These are phyloP conservation scores for Buathra laborator DNA, from an alignment of 2,888 invertebrate species.

Conservation along the genomic window DNA sequence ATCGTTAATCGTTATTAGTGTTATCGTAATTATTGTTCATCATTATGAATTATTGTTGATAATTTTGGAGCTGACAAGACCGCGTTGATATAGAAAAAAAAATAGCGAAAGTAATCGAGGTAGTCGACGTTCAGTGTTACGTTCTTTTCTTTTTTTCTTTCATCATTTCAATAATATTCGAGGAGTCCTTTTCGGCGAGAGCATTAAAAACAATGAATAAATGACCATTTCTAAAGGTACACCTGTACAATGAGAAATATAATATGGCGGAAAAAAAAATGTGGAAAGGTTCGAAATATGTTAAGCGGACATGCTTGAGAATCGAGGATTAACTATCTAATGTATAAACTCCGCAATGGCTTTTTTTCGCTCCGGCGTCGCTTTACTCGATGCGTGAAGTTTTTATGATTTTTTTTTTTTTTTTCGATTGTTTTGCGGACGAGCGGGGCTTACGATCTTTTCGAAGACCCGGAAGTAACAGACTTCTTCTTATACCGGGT, in stretches of 20 bases:
- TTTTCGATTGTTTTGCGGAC: too few relatives aligned
- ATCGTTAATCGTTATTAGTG: too few relatives aligned
- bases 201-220: slow-evolving; percentile 32
- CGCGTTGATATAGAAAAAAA: slow-evolving; percentile 14
- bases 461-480: background rate
- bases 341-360: too few relatives aligned
- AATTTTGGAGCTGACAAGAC: slow-evolving; percentile 6
- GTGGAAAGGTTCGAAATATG: background rate
- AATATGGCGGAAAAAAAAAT: background rate
- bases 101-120: slow-evolving; percentile 1
- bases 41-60: too few relatives aligned
- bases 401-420: too few relatives aligned
- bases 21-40: too few relatives aligned
- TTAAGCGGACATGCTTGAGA: background rate
- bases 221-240: slow-evolving; percentile 55
- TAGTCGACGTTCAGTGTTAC: slow-evolving; percentile 24
- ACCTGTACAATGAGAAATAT: slow-evolving; percentile 42
- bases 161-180: background rate
- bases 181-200: slow-evolving; percentile 38
- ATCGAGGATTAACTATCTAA: too few relatives aligned
- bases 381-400: too few relatives aligned
- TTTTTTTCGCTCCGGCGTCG: too few relatives aligned
- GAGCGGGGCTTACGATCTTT: background rate
- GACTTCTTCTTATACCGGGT: slow-evolving; percentile 3
- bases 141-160: background rate